phyloP scores from a whole-genome alignment of 1,140 invertebrate genomes.

The Argopecten irradians region DNA sequence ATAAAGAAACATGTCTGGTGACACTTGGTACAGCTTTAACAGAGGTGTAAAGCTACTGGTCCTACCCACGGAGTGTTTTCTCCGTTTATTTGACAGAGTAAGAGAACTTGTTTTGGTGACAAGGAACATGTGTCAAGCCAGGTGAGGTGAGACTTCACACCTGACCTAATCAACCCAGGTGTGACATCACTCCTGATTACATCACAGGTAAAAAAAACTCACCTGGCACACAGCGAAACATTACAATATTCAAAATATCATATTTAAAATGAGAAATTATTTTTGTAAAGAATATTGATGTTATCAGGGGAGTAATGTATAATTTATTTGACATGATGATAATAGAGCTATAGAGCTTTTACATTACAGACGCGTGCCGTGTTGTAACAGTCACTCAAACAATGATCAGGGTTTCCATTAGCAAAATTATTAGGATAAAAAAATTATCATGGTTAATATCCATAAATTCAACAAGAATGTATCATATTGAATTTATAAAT shows the following conservation, averaged over 20 bases:
- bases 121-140: neutral
- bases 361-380: neutral
- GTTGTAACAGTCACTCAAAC: neutral
- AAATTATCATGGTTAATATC: no score
- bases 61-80: neutral
- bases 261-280: neutral
- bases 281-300: neutral
- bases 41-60: neutral
- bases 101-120: slow-evolving; percentile 14
- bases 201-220: neutral
- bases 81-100: neutral
- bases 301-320: neutral
- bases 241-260: neutral
- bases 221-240: neutral
- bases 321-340: neutral
- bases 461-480: no score
- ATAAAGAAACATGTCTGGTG: neutral
- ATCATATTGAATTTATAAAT: neutral
- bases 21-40: neutral
- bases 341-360: neutral
- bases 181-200: slow-evolving; percentile 5
- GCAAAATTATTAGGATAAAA: neutral
- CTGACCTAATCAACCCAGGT: neutral
- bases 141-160: neutral
- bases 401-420: neutral